A percentile compares a stretch with the other conserved stretches of the same genome.
phyloP scores from a whole-genome alignment of 2,113 vertebrate species.

The Phylloscopus whistleri region DNA sequence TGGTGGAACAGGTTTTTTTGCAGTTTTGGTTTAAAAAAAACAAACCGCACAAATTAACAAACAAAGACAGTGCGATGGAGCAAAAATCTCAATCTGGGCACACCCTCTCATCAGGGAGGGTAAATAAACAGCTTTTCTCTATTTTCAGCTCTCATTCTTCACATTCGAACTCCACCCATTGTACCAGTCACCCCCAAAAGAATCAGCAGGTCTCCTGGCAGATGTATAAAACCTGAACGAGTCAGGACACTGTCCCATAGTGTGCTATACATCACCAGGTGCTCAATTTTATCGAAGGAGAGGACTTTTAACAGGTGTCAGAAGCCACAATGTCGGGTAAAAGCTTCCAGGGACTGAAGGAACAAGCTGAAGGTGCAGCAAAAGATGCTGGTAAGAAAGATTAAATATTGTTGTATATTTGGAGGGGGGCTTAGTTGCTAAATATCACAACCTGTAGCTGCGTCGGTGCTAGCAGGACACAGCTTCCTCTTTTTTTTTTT shows the following conservation, averaged over 20 bases:
- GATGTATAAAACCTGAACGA: not conserved
- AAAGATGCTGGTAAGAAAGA: conserved; percentile 57
- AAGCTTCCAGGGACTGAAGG: conserved; percentile 40
- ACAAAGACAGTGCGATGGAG: not conserved
- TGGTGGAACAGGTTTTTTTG: not conserved
- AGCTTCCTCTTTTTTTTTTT: not conserved
- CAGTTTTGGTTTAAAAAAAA: not conserved
- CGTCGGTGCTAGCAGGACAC: accelerated
- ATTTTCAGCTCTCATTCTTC: conserved; percentile 23
- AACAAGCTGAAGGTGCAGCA: conserved; percentile 42
- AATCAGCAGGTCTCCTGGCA: not conserved
- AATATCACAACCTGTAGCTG: not conserved
- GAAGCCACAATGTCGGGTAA: conserved; percentile 12
- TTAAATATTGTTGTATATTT: not conserved
- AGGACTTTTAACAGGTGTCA: not conserved
- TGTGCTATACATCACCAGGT: not conserved
- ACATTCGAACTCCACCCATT: conserved; percentile 30
- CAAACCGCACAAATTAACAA: not conserved
- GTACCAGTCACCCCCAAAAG: not conserved
- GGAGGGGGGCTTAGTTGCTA: not conserved
- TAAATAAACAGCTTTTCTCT: conserved; percentile 2
- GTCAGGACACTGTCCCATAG: not conserved
- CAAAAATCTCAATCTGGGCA: not conserved
- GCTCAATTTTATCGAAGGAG: not conserved
- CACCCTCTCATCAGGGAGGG: conserved; percentile 3